Evolutionary conservation across 2,888 invertebrate species (phyloP), one percentile per base, ranked within the genome.

Genomic region (Drosophila putrida): DNA sequence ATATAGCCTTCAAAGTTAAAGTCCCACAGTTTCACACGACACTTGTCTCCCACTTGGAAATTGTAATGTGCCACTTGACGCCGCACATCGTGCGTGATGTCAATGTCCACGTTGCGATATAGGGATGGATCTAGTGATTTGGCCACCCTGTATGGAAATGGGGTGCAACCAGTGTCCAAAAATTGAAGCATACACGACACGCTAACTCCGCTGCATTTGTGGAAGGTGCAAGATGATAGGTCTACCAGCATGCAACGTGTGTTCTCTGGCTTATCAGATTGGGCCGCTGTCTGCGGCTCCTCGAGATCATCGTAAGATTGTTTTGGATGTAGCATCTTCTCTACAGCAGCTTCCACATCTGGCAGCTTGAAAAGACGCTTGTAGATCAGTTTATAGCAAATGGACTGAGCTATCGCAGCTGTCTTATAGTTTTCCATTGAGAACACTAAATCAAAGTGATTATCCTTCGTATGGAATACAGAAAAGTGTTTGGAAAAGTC

Each of bases 21-120:
- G 0, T 2, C 9, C 0, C 20, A 0, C n/a, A 35, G 15, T 5
- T 31, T 20, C 10, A 54, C 43, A 2, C 31, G 41, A 8, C 54
- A 54, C 33, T 43, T 54, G 33, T 28, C 54, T 20, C 54, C 54
- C 15, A 15, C 15, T 0, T 41, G 54, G n/a, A 54, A 54, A n/a
- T 43, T 33, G 28, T 31, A 6, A 31, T 31, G 8, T 31, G 5
- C 31, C 3, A 8, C 31, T 31, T 9, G 31, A 9, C 6, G n/a
- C 28, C 6, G n/a, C 28, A 27, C 13, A 0, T 97, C 97, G 79
- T 95, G 95, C 96, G 97, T 98, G 25, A 96, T 95, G 93, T 98
- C 98, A 91, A 96, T 96, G 90, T 98, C 98, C 72, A 97, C 96
- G 92, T 98, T 98, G 55, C 98, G 94, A 92, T 97, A 98, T 86